Percentiles rank a stretch among this genome's conserved stretches.
phyloP scores from a whole-genome alignment of 2,113 vertebrate genomes.

The Chloroceryle aenea region DNA sequence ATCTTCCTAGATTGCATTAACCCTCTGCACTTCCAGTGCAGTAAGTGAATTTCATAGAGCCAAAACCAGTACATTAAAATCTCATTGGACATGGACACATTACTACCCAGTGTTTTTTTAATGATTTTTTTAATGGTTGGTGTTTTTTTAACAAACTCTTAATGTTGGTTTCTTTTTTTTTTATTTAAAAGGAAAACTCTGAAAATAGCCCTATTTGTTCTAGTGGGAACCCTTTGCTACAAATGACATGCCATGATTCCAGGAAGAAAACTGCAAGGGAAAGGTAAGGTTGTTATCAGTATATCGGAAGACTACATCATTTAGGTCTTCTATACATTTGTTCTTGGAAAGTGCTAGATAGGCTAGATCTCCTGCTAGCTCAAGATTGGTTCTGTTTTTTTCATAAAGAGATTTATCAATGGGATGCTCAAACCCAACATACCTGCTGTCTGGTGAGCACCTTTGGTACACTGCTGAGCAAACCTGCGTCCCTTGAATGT shows the following conservation, averaged over 20 bases:
- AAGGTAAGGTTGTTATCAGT: background rate
- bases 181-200: background rate
- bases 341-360: background rate
- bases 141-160: background rate
- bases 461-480: background rate
- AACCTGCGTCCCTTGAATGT: background rate
- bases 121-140: background rate
- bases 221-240: background rate
- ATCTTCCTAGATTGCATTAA: slow-evolving; percentile 3
- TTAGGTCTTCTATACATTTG: background rate
- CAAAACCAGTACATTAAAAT: background rate
- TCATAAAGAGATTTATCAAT: background rate
- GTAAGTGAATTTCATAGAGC: background rate
- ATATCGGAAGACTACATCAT: background rate
- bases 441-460: background rate
- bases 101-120: background rate
- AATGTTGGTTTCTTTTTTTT: background rate
- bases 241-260: background rate
- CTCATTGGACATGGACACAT: background rate
- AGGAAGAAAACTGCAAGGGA: background rate
- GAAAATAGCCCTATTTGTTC: background rate
- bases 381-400: background rate
- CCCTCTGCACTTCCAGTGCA: background rate
- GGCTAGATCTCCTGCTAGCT: background rate
- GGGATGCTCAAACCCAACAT: background rate